Evolutionary conservation across 2,888 invertebrate genomes (phyloP).

Genomic region (Muschampia plurimacula): DNA sequence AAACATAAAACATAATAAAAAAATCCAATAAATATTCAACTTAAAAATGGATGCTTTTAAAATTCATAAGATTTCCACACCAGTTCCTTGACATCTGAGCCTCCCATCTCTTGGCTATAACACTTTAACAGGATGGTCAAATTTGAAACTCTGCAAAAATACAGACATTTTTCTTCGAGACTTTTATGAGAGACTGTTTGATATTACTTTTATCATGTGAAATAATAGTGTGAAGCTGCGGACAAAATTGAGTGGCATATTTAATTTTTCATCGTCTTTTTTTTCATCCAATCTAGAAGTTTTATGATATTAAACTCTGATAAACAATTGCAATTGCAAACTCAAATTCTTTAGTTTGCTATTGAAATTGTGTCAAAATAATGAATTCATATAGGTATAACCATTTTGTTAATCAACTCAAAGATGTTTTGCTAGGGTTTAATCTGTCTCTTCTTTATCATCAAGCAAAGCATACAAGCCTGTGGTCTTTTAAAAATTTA

Average conservation of each 20-base stretch:
- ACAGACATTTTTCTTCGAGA: conserved; percentile 33
- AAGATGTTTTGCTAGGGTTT: no score
- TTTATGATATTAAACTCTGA: no score
- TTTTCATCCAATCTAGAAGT: no score
- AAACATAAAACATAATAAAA: no score
- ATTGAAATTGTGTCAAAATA: no score
- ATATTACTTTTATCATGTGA: neutral
- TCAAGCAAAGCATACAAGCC: no score
- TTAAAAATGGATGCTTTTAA: conserved; percentile 4
- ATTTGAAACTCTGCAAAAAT: conserved; percentile 37
- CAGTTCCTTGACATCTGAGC: conserved; percentile 25
- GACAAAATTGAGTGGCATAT: neutral
- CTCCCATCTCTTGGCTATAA: conserved; percentile 14
- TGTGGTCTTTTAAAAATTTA: no score
- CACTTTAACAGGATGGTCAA: conserved; percentile 31
- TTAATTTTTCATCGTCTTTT: neutral
- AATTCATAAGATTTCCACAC: conserved; percentile 29
- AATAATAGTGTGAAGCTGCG: neutral
- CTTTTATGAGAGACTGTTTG: conserved; percentile 22
- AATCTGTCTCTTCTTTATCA: no score
- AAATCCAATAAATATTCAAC: neutral
- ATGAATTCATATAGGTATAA: no score
- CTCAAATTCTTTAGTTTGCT: no score
- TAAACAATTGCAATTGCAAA: no score
- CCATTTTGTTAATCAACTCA: no score